Conservation (phyloP, 2,113 vertebrate genomes). For the Plecotus auritus region DNA sequence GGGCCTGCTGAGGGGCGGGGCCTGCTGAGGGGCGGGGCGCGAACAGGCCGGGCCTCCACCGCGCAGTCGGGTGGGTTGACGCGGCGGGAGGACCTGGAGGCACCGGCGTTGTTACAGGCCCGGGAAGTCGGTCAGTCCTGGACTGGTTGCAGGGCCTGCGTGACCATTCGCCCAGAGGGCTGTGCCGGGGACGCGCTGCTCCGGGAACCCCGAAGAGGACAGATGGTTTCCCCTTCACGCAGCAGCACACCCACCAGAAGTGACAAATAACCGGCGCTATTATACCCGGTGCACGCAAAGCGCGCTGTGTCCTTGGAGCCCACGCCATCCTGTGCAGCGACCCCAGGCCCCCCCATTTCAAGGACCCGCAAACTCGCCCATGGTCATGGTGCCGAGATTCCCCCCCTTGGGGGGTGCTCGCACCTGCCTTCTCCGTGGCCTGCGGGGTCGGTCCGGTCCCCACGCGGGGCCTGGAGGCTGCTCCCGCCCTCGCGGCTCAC, state of each 20-base stretch:
- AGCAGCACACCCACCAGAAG: not conserved
- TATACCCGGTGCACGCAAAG: accelerated
- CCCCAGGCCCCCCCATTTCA: not conserved
- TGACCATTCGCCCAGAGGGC: accelerated
- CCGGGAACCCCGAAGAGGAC: not conserved
- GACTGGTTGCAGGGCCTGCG: too few species aligned
- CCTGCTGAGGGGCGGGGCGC: accelerated
- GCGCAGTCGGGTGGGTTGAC: not conserved
- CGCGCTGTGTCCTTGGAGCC: not conserved
- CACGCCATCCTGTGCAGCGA: not conserved
- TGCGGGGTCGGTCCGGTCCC: not conserved
- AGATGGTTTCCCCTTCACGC: not conserved
- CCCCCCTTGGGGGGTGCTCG: not conserved
- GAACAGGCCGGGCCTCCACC: accelerated
- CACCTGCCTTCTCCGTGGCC: too few species aligned
- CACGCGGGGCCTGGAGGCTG: not conserved
- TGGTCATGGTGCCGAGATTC: not conserved
- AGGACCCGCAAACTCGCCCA: too few species aligned
- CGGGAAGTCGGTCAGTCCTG: accelerated
- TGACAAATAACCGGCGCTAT: not conserved
- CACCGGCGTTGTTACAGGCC: too few species aligned
- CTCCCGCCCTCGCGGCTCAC: not conserved
- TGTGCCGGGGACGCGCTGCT: not conserved
- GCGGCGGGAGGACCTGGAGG: accelerated
- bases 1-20: accelerated